phyloP scores from a whole-genome alignment of 2,113 vertebrate species.

The Pollimyrus isidori region DNA sequence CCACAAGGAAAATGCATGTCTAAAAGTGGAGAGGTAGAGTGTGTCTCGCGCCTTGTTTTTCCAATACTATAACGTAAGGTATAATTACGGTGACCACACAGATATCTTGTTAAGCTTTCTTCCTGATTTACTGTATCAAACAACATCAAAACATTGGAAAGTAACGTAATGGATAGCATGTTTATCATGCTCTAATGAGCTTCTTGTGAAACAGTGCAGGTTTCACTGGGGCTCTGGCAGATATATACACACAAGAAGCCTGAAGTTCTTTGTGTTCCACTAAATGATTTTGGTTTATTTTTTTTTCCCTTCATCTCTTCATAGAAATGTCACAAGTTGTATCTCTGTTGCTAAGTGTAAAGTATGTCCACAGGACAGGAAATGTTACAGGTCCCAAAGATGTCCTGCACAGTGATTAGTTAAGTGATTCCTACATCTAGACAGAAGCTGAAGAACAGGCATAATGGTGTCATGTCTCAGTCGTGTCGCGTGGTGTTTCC shows the following conservation, averaged over 20 bases:
- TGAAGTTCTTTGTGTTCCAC: not conserved
- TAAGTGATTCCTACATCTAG: not conserved
- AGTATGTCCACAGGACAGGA: not conserved
- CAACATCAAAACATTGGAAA: not conserved
- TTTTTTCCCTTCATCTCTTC: not conserved
- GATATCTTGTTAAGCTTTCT: slow-evolving; percentile 8
- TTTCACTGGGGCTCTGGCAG: not conserved
- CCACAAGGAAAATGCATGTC: slow-evolving; percentile 30
- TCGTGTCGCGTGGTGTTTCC: not conserved
- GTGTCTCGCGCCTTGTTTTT: slow-evolving; percentile 8
- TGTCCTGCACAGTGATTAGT: not conserved
- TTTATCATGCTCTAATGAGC: slow-evolving; percentile 24
- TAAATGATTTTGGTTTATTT: not conserved
- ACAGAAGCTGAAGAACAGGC: not conserved
- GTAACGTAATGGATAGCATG: slow-evolving; percentile 25
- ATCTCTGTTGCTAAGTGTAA: not conserved
- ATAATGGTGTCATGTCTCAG: not conserved
- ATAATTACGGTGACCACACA: slow-evolving; percentile 25
- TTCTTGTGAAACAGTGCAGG: not conserved
- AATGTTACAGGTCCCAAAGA: not conserved
- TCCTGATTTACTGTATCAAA: slow-evolving; percentile 28
- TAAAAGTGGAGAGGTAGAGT: slow-evolving; percentile 33
- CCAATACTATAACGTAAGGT: slow-evolving; percentile 18
- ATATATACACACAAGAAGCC: not conserved
- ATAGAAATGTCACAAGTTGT: not conserved